Percentiles rank a stretch among this genome's conserved stretches.
phyloP scores from a whole-genome alignment of 2,113 vertebrate genomes.

The Sorex fumeus region DNA sequence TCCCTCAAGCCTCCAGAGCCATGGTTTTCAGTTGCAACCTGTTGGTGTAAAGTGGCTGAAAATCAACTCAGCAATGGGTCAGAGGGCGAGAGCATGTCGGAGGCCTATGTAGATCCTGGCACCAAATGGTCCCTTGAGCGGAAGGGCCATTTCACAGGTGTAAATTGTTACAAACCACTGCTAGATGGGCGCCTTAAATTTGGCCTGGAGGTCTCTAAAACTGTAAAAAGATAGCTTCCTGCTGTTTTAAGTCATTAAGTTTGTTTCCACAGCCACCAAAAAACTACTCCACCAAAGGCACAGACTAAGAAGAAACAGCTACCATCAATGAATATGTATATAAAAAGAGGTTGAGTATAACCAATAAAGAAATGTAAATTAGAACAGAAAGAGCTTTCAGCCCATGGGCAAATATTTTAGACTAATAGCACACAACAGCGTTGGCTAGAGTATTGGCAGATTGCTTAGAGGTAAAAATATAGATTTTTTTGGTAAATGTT shows the following conservation, averaged over 20 bases:
- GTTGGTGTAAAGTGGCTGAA: no score
- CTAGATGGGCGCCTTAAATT: no score
- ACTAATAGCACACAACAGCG: background rate
- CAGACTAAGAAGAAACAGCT: background rate
- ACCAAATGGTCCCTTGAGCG: no score
- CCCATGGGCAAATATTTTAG: slow-evolving; percentile 7
- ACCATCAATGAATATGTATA: background rate
- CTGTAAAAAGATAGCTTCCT: no score
- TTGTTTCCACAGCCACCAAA: background rate
- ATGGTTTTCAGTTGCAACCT: no score
- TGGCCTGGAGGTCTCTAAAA: no score
- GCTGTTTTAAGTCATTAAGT: background rate
- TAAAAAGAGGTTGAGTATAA: background rate
- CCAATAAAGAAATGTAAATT: slow-evolving; percentile 8
- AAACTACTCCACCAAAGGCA: background rate
- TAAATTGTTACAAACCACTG: no score
- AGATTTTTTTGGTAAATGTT: background rate
- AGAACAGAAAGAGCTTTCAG: slow-evolving; percentile 20
- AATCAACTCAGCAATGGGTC: no score
- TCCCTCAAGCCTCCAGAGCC: no score
- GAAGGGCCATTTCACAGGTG: no score
- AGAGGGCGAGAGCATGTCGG: no score
- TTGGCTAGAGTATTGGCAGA: background rate
- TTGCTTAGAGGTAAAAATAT: slow-evolving; percentile 10
- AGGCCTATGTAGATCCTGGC: no score